A percentile compares a stretch with the other conserved stretches of the same genome.
Conservation (phyloP, 1,140 invertebrate species). For the Papilio glaucus region DNA sequence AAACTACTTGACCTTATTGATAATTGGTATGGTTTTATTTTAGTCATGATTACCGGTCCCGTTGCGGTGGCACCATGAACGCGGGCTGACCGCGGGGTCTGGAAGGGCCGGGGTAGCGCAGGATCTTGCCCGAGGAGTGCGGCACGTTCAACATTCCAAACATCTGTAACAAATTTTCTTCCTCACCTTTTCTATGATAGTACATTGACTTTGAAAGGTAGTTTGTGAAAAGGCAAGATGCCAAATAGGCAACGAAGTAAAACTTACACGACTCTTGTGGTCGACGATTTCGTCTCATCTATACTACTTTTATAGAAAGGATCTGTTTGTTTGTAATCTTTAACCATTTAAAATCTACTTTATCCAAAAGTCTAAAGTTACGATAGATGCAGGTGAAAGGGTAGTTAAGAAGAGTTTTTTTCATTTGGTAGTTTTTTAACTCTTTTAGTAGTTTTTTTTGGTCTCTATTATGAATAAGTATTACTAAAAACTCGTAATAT, state of each 20-base stretch:
- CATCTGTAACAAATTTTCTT: slow-evolving; percentile 60
- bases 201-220: too few relatives aligned
- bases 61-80: slow-evolving; percentile 75
- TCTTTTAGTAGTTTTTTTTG: too few relatives aligned
- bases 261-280: neutral
- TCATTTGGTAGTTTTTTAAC: slow-evolving; percentile 19
- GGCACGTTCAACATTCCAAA: slow-evolving; percentile 75
- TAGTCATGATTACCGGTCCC: slow-evolving; percentile 59
- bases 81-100: slow-evolving; percentile 59
- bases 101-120: slow-evolving; percentile 72
- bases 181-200: neutral
- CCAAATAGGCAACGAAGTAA: too few relatives aligned
- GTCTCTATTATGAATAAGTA: too few relatives aligned
- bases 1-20: too few relatives aligned
- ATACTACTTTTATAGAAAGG: too few relatives aligned
- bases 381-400: neutral
- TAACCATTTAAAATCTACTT: neutral
- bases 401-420: too few relatives aligned
- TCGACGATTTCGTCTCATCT: too few relatives aligned
- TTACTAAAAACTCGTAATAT: neutral
- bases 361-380: neutral
- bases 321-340: too few relatives aligned
- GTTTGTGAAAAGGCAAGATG: too few relatives aligned
- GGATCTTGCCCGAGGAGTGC: slow-evolving; percentile 72
- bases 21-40: neutral